Conservation (phyloP, 1,140 invertebrate species). For the Pseudachorutes palmiensis region DNA sequence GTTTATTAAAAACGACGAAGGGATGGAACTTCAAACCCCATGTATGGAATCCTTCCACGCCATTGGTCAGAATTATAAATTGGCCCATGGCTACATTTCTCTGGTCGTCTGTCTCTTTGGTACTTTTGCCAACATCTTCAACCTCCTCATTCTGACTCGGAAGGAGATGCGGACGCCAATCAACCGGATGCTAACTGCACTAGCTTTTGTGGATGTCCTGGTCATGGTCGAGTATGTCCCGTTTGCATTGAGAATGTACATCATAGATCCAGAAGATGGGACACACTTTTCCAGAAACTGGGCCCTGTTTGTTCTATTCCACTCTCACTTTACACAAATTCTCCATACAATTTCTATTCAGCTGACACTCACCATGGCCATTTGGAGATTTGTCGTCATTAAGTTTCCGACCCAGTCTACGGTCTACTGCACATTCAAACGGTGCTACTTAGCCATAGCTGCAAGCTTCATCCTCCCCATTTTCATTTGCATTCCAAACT, state of each 20-base stretch:
- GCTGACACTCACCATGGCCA: conserved; percentile 34
- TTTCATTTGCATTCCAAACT: conserved; percentile 50
- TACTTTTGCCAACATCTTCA: conserved; percentile 75
- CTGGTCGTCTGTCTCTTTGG: conserved; percentile 75
- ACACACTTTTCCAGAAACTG: conserved; percentile 63
- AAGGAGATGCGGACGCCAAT: conserved; percentile 83
- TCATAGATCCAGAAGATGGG: conserved; percentile 45
- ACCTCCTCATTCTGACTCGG: conserved; percentile 77
- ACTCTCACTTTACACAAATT: conserved; percentile 60
- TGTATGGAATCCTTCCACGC: conserved; percentile 9
- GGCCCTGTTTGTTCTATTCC: conserved; percentile 71
- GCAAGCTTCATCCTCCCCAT: conserved; percentile 46
- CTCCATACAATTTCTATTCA: conserved; percentile 36
- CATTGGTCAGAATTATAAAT: conserved; percentile 41
- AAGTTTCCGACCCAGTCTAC: conserved; percentile 25
- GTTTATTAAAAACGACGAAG: background rate
- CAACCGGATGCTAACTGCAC: conserved; percentile 76
- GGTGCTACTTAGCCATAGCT: conserved; percentile 40
- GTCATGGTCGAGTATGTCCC: conserved; percentile 92
- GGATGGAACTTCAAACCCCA: background rate
- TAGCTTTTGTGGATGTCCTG: conserved; percentile 81
- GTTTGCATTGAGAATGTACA: conserved; percentile 70
- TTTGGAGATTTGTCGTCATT: conserved; percentile 35
- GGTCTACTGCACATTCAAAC: conserved; percentile 27
- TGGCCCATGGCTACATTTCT: conserved; percentile 59